Base-by-base conservation (phyloP, 2,797 vertebrate species). In the Pogonophryne albipinna region DNA sequence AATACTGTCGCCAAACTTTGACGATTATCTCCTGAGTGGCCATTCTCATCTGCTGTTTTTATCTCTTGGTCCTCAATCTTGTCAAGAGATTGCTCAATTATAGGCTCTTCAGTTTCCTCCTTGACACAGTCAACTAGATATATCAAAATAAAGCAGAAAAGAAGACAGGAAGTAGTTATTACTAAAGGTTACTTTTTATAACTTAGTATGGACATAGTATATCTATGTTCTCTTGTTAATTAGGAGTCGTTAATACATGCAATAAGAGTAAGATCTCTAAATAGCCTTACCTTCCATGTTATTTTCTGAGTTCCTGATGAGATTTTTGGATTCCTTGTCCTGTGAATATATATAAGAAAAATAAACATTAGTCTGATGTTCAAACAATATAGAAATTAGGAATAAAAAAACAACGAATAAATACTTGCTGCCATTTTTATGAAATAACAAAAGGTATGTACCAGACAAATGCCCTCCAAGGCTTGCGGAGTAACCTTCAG, bases 401-500 rank as follows among this genome's bases (percentile, higher is more conserved):
- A 51, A 71, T 45, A 27, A 27, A 27, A 27, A 27, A 38, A 7
- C 6, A 38, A 38, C 8, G 34, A 38, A 38, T 38, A 38, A 38
- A 38, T 38, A 38, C 27, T 27, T 34, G 27, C 5, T 53, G 2
- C 38, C 1, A 45, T 16, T 60, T 27, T 16, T 9, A 41, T 67
- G 66, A 42, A 63, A 78, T 9, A 72, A 57, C 0, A 57, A 0
- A 31, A 23, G 23, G 10, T 16, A 83, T 92, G 42, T 93, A 96
- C 95, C 94, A 96, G 79, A 83, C 95, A 95, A 69, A 96, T 95
- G 0, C 94, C 95, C 79, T 96, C 95, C 80, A 96, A 76, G 14
- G 95, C 94, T 62, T 96, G 95, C 0, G 95, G 95, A 16, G 95
- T 95, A 16, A 95, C 81, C 83, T 96, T 95, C 85, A 96, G 71